phyloP scores from a whole-genome alignment of 2,888 invertebrate species.

The Mimumesa dahlbomi region DNA sequence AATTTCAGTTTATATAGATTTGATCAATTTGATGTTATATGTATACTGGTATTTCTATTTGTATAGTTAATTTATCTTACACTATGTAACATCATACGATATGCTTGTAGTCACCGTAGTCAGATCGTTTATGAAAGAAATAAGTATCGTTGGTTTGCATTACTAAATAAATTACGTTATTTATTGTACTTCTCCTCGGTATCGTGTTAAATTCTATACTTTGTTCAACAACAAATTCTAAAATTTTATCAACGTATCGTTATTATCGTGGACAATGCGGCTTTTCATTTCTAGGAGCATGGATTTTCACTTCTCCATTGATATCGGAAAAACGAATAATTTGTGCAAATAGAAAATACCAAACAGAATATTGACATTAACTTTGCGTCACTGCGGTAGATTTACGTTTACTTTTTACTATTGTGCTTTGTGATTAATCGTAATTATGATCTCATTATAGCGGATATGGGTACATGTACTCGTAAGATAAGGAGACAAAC shows the following conservation, averaged over 20 bases:
- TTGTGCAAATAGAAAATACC: constrained; percentile 13
- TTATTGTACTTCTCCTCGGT: constrained; percentile 9
- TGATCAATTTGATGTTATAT: constrained; percentile 10
- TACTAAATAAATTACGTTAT: constrained; percentile 16
- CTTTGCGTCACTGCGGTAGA: too few relatives aligned
- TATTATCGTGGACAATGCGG: too few relatives aligned
- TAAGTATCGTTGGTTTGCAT: constrained; percentile 1
- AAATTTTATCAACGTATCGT: too few relatives aligned
- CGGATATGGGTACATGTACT: constrained; percentile 5
- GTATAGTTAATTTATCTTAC: constrained; percentile 15
- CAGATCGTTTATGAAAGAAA: constrained; percentile 1
- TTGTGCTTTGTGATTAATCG: constrained; percentile 9
- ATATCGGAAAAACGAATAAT: constrained; percentile 29
- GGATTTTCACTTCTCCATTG: constrained; percentile 2
- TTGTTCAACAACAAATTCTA: not conserved
- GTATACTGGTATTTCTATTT: constrained; percentile 11
- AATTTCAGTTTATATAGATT: constrained; percentile 8
- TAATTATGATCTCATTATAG: not conserved
- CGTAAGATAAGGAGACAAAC: constrained; percentile 7
- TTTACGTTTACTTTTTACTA: too few relatives aligned
- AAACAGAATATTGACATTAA: constrained; percentile 12
- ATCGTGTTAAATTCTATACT: constrained; percentile 15
- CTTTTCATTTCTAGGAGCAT: too few relatives aligned
- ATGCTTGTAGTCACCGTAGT: constrained; percentile 12
- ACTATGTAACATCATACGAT: constrained; percentile 18